Evolutionary conservation across 1,140 invertebrate species (phyloP).

Genomic region (Drosophila ironensis): DNA sequence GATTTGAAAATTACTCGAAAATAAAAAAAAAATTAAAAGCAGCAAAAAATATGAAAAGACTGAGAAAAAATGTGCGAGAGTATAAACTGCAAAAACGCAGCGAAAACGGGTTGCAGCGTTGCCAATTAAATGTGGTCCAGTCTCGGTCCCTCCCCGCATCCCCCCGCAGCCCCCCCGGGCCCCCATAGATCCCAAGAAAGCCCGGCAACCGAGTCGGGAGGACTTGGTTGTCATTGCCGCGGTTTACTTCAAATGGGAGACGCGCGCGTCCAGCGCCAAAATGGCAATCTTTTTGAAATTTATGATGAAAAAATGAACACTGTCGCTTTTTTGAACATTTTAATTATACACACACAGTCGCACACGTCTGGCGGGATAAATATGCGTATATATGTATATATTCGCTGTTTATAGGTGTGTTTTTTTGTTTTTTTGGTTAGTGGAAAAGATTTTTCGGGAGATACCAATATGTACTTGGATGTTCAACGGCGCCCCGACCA

Average conservation of each 20-base stretch:
- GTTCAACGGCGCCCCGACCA: conserved; percentile 9
- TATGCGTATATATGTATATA: background rate
- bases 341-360: conserved; percentile 59
- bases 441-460: conserved; percentile 15
- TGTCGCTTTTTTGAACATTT: conserved; percentile 79
- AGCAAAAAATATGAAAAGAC: conserved; percentile 8
- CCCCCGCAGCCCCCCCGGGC: background rate
- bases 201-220: background rate
- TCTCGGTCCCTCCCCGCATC: background rate
- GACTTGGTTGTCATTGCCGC: conserved; percentile 68
- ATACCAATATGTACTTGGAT: conserved; percentile 15
- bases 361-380: background rate
- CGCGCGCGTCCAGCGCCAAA: conserved; percentile 64
- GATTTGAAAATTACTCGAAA: conserved; percentile 75
- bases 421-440: background rate
- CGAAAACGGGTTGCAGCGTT: conserved; percentile 52
- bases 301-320: conserved; percentile 80
- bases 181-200: background rate
- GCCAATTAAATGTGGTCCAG: conserved; percentile 70
- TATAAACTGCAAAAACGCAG: conserved; percentile 10
- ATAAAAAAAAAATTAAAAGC: conserved; percentile 10
- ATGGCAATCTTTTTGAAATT: conserved; percentile 78
- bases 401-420: too few relatives aligned
- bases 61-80: background rate
- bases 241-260: conserved; percentile 71